Evolutionary conservation across 2,797 vertebrate species (phyloP).

Genomic region (Pyrocephalus nanus): DNA sequence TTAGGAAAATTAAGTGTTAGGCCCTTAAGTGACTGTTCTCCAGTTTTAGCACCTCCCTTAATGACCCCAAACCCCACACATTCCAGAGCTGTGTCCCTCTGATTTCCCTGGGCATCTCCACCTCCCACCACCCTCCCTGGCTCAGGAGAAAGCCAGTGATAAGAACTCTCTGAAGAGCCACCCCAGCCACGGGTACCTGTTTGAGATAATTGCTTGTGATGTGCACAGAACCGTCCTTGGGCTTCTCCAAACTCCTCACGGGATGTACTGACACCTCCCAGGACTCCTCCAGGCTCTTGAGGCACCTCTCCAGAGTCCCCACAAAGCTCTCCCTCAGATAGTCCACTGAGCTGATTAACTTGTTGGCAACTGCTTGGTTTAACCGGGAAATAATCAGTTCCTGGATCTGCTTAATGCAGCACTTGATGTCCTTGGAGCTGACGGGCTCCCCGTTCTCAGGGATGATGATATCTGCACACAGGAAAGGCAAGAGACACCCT

Average conservation of each 20-base stretch:
- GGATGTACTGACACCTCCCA: conserved; percentile 83
- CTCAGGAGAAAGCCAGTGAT: neutral
- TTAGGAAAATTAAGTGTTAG: neutral
- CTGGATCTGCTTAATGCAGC: conserved; percentile 95
- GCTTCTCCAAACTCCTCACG: conserved; percentile 89
- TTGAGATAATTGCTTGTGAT: conserved; percentile 92
- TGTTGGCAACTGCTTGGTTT: conserved; percentile 96
- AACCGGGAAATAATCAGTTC: conserved; percentile 91
- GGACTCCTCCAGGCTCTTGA: conserved; percentile 93
- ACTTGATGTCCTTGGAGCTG: conserved; percentile 91
- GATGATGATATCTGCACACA: conserved; percentile 85
- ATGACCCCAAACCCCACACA: neutral
- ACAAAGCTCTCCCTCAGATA: conserved; percentile 97
- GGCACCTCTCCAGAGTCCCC: conserved; percentile 93
- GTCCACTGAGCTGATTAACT: conserved; percentile 95
- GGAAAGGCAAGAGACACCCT: neutral
- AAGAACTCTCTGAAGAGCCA: neutral
- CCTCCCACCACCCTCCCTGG: neutral
- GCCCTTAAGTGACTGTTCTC: neutral
- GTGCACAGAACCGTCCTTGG: conserved; percentile 80
- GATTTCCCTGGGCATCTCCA: neutral
- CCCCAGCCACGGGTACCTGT: conserved; percentile 73
- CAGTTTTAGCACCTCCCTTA: neutral
- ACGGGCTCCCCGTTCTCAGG: conserved; percentile 90
- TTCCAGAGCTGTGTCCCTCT: neutral